Conservation (phyloP, 2,113 vertebrate species). For the Erythrolamprus reginae region DNA sequence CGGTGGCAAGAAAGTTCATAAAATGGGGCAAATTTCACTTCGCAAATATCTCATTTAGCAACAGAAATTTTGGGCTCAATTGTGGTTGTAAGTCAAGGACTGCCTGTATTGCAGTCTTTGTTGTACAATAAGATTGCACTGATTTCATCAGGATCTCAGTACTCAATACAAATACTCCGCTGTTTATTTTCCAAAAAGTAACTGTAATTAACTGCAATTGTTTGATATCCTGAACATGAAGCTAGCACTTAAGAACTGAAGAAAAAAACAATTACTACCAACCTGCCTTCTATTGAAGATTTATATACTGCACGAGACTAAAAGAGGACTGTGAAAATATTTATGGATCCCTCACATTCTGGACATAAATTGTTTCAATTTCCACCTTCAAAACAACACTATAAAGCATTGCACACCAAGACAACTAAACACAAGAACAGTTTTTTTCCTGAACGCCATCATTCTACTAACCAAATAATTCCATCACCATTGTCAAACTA, state of each 20-base stretch:
- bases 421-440: no score
- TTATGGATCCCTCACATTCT: no score
- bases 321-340: no score
- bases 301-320: no score
- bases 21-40: neutral
- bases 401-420: no score
- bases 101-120: neutral
- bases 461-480: no score
- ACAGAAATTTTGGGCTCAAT: neutral
- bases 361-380: no score
- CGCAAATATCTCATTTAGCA: neutral
- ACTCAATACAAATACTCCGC: neutral
- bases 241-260: neutral
- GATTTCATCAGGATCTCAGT: neutral
- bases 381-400: no score
- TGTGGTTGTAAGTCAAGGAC: neutral
- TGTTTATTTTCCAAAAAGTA: neutral
- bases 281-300: no score
- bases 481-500: no score
- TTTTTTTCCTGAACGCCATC: no score
- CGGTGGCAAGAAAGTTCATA: neutral
- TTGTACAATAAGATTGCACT: neutral
- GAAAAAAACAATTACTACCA: no score
- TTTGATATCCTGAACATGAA: neutral
- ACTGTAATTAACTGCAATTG: neutral